Evolutionary conservation across 2,113 vertebrate species (phyloP).

Genomic region (Hipposideros armiger): DNA sequence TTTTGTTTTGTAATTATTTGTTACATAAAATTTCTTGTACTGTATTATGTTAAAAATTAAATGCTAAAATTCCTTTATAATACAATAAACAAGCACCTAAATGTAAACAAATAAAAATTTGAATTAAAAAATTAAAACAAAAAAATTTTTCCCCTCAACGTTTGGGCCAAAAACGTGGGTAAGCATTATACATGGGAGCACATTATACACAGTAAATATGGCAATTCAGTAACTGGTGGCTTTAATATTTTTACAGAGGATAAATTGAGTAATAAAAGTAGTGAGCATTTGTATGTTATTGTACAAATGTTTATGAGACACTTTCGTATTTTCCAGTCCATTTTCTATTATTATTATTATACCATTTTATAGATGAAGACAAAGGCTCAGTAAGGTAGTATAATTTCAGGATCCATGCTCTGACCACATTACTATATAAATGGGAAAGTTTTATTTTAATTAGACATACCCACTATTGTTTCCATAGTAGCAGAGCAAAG

Average conservation of each 20-base stretch:
- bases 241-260: conserved; percentile 66
- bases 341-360: conserved; percentile 55
- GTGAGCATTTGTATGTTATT: conserved; percentile 18
- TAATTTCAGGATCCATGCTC: background rate
- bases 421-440: conserved; percentile 55
- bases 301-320: conserved; percentile 49
- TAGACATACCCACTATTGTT: background rate
- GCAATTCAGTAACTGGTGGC: conserved; percentile 38
- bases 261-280: conserved; percentile 58
- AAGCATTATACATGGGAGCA: no score
- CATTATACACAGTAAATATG: no score
- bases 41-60: no score
- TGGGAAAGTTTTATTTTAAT: conserved; percentile 41
- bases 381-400: background rate
- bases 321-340: conserved; percentile 45
- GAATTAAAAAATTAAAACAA: no score
- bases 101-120: no score
- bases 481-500: conserved; percentile 5
- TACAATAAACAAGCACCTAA: no score
- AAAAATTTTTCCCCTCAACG: no score
- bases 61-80: no score
- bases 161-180: no score
- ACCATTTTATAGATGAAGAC: conserved; percentile 65
- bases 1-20: no score
- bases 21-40: no score